Base-by-base conservation (phyloP, 1,140 invertebrate genomes). In the Sminthurinus signatus region DNA sequence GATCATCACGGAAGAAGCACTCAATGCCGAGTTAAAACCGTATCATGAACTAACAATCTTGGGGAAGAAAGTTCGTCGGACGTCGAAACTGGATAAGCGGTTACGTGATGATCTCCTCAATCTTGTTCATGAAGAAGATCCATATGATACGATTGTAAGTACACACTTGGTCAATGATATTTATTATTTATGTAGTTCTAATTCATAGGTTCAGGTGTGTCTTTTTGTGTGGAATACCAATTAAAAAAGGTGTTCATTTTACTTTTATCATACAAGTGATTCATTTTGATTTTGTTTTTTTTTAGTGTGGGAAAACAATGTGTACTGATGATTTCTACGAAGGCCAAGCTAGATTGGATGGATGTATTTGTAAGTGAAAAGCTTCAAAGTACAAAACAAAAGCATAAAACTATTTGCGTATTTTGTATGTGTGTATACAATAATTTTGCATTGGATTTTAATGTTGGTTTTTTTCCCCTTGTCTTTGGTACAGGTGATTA, bases 301-400 rank as follows among this genome's bases (percentile, higher is more conserved):
- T n/a, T n/a, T n/a, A n/a, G n/a, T n/a, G n/a, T 32, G 96, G 96
- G 28, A 95, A 88, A 76, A 98, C 96, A 0, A 88, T 98, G 82
- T 97, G 93, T 76, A 91, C 94, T 4, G 86, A 93, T 72, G 96
- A 98, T 76, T 98, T 98, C 77, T 98, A 98, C 77, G 96, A 99
- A 85, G 93, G 89, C 10, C 93, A 97, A 79, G 95, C 88, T 2
- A 83, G 96, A 61, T 76, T 97, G 62, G 96, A 99, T 76, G 96
- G 96, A 1, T 56, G 93, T 94, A 4, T 97, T 5, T 56, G 54
- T 51, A 52, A 61, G 29, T 39, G 21, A 23, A 14, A 4, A 36
- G 15, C 15, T 36, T 36, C 15, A 5, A 36, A 8, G 5, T 36
- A 5, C 32, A 5, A 8, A 5, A 36, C 32, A 36, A 54, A 36